Base-by-base conservation (phyloP, 92 coral and sea anemone genomes). In the Phenganax subtilis region DNA sequence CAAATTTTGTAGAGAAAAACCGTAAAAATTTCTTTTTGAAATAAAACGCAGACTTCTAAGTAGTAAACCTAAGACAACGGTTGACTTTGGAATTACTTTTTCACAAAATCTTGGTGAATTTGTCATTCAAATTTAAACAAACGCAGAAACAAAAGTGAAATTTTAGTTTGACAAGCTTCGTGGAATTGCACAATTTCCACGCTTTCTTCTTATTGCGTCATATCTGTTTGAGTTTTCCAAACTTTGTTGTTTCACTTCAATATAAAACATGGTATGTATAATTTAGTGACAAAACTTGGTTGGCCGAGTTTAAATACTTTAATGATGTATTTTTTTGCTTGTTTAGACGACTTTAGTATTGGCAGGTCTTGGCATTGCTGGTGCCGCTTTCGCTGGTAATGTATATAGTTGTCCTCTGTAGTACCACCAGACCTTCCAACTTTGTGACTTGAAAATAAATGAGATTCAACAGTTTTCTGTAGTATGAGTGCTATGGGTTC, bases 361-460 rank as follows among this genome's bases (percentile, higher is more conserved):
- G 62, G 97, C 98, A 59, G 98, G 98, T 20, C 90, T 93, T 84
- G 97, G 98, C 64, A 89, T 93, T 20, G 98, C 98, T 52, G 93
- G 97, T 54, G 97, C 93, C 25, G 98, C 98, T 37, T 57, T 93
- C 44, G 97, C 97, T 75, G 98, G 98, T 91, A 37, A 57, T 31
- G 88, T 70, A 12, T 0, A 15, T 2, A 20, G 10, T 15, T 10
- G 51, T 64, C 61, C 71, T 64, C 29, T 72, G n/a, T 66, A 51
- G 52, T 3, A 17, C 10, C 61, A 60, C 27, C 12, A 8, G 9
- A 71, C 3, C n/a, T 11, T 3, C 16, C 25, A 16, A 31, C 60
- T 8, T 63, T 63, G 64, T 51, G 25, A 12, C 30, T 82, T 25
- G 17, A 7, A 67, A 53, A 73, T 65, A 16, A 61, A 12, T 20